phyloP scores from a whole-genome alignment of 92 coral and sea anemone genomes.

The Pocillopora meandrina region DNA sequence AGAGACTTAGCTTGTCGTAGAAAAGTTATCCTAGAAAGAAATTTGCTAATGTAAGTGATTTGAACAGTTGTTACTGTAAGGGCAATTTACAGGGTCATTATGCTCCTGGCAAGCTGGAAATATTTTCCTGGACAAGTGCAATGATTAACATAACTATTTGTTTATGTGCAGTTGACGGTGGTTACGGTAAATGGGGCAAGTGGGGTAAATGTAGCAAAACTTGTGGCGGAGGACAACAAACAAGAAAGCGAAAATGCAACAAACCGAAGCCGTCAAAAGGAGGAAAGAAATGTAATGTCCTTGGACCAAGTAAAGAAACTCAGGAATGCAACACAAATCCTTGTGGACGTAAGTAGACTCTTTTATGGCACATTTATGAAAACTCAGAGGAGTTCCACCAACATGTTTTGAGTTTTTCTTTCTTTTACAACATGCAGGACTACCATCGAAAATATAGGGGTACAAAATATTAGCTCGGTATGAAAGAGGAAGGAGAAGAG shows the following conservation, averaged over 20 bases:
- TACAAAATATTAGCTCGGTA: too few species aligned
- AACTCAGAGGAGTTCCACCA: background rate
- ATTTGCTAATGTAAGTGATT: too few species aligned
- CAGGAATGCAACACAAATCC: constrained; percentile 22
- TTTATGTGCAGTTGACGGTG: constrained; percentile 5
- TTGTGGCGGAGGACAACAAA: constrained; percentile 26
- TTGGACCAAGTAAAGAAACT: background rate
- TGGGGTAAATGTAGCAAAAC: constrained; percentile 13
- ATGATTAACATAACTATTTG: background rate
- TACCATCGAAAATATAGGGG: too few species aligned
- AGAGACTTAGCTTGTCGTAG: too few species aligned
- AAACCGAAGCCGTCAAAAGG: constrained; percentile 6
- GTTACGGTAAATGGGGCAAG: background rate
- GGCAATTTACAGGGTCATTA: too few species aligned
- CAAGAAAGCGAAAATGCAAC: constrained; percentile 14
- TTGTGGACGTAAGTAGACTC: constrained; percentile 10
- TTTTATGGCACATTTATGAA: background rate
- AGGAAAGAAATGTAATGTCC: constrained; percentile 9
- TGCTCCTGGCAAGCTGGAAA: too few species aligned
- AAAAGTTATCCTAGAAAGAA: too few species aligned
- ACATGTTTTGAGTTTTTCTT: too few species aligned
- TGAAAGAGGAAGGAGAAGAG: too few species aligned
- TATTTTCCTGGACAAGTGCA: too few species aligned
- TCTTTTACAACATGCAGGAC: too few species aligned
- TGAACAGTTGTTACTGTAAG: too few species aligned